Percentiles rank a stretch among this genome's conserved stretches.
These are phyloP conservation scores for Distichodus sexfasciatus DNA, from an alignment of 2,797 vertebrate genomes.

Conservation along the genomic window DNA sequence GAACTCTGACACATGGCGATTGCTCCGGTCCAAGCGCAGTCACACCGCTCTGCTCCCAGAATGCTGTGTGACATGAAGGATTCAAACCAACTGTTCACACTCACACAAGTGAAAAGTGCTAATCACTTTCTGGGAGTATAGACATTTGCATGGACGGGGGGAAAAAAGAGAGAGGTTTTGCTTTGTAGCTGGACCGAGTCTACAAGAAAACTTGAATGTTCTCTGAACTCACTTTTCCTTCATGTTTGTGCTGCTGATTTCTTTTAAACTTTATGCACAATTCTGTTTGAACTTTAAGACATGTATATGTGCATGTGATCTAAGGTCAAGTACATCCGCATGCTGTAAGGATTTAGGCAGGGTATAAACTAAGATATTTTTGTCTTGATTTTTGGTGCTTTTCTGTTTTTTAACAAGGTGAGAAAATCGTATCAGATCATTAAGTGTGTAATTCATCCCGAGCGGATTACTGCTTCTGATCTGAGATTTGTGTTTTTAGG, in stretches of 20 bases:
- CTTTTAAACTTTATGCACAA: too few relatives aligned
- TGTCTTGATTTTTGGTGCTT: too few relatives aligned
- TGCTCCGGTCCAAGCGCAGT: slow-evolving; percentile 43
- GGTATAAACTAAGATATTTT: too few relatives aligned
- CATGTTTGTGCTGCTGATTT: neutral
- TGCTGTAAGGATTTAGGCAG: too few relatives aligned
- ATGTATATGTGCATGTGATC: too few relatives aligned
- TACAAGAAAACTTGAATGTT: neutral
- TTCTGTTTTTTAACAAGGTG: too few relatives aligned
- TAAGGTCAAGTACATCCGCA: too few relatives aligned
- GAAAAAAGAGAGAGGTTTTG: neutral
- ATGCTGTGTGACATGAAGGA: slow-evolving; percentile 36
- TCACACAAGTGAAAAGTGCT: slow-evolving; percentile 37
- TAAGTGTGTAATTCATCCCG: too few relatives aligned
- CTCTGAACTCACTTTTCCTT: neutral
- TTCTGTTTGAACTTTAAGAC: too few relatives aligned
- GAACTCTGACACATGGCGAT: slow-evolving; percentile 54
- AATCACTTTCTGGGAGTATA: slow-evolving; percentile 42
- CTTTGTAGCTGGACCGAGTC: neutral
- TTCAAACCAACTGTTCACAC: slow-evolving; percentile 53
- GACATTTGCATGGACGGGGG: neutral
- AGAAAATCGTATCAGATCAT: too few relatives aligned
- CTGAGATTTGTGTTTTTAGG: too few relatives aligned
- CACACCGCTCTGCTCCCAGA: slow-evolving; percentile 40
- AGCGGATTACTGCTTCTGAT: too few relatives aligned